Percentiles rank a stretch among this genome's conserved stretches.
Evolutionary conservation across 1,140 invertebrate genomes (phyloP).

Genomic region (Papilio aristodemus): DNA sequence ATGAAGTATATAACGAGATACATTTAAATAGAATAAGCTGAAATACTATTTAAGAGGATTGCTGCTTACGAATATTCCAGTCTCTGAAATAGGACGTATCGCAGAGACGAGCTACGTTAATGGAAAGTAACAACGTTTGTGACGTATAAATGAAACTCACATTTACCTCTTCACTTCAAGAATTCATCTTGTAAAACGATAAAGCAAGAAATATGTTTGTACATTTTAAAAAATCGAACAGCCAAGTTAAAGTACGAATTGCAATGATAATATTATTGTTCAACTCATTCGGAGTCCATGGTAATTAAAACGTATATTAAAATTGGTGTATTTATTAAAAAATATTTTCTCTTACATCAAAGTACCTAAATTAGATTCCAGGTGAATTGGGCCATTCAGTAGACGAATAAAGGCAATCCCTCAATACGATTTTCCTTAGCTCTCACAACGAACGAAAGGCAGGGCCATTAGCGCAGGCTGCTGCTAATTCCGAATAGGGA

Average conservation of each 20-base stretch:
- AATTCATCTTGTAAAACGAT: background rate
- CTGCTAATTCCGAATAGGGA: slow-evolving; percentile 53
- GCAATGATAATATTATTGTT: too few relatives aligned
- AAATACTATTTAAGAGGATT: slow-evolving; percentile 29
- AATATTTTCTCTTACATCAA: slow-evolving; percentile 17
- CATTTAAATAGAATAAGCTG: background rate
- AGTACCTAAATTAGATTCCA: slow-evolving; percentile 27
- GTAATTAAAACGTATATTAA: background rate
- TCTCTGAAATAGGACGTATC: slow-evolving; percentile 3
- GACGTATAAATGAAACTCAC: background rate
- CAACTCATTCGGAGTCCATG: too few relatives aligned
- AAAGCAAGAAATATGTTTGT: background rate
- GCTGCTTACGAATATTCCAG: background rate
- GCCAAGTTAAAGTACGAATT: too few relatives aligned
- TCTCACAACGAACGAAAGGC: slow-evolving; percentile 45
- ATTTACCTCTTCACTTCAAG: too few relatives aligned
- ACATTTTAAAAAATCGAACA: background rate
- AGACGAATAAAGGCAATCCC: slow-evolving; percentile 38
- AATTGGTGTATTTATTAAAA: slow-evolving; percentile 11
- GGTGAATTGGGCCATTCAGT: slow-evolving; percentile 17
- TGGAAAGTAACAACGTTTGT: background rate
- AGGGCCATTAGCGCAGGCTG: slow-evolving; percentile 64
- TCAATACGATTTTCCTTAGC: slow-evolving; percentile 44
- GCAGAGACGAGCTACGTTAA: background rate
- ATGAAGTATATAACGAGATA: background rate